Evolutionary conservation across 1,140 invertebrate species (phyloP).

Genomic region (Drosophila pandora): DNA sequence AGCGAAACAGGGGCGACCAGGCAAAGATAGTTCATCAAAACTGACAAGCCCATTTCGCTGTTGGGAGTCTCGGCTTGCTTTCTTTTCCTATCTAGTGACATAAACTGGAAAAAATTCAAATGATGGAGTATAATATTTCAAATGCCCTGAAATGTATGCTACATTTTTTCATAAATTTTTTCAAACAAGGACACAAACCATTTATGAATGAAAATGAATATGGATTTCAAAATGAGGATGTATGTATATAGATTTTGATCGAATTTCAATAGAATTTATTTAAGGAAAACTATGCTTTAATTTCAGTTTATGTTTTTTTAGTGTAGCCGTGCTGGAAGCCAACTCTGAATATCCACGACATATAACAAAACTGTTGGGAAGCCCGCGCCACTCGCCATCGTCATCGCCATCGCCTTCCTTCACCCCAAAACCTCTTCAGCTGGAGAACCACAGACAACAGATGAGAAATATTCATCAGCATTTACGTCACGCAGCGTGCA

Average conservation of each 20-base stretch:
- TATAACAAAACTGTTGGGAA: constrained; percentile 65
- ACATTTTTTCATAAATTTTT: background rate
- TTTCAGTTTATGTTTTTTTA: no score
- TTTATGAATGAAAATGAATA: background rate
- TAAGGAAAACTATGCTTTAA: no score
- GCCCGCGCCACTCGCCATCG: constrained; percentile 19
- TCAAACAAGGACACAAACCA: background rate
- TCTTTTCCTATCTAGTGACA: background rate
- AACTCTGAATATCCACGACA: constrained; percentile 44
- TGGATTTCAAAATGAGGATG: background rate
- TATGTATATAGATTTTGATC: no score
- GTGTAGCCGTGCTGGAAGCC: constrained; percentile 13
- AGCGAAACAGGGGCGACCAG: constrained; percentile 43
- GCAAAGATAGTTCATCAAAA: constrained; percentile 78
- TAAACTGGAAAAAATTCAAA: constrained; percentile 1
- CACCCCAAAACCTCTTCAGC: constrained; percentile 3
- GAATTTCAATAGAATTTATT: no score
- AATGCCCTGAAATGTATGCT: background rate
- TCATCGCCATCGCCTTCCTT: background rate
- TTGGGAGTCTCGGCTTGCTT: constrained; percentile 33
- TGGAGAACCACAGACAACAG: constrained; percentile 54
- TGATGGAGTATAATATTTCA: background rate
- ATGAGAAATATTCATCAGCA: constrained; percentile 77
- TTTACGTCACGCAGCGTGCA: constrained; percentile 77
- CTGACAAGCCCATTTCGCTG: constrained; percentile 74